Evolutionary conservation across 1,140 invertebrate species (phyloP), one percentile per base, ranked within the genome.

Genomic region (Bombus pyrosoma): DNA sequence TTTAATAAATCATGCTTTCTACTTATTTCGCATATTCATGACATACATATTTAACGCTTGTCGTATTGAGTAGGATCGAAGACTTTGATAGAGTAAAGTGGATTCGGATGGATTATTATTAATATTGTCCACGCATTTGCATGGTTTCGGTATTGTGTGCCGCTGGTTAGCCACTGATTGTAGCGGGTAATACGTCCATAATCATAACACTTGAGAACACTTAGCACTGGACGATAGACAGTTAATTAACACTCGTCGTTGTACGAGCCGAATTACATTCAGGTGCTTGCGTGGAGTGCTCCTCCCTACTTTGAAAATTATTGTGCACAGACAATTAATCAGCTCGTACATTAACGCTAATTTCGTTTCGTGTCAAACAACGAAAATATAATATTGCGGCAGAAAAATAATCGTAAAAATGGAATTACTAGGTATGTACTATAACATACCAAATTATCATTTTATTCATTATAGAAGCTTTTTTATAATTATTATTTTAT

Each of bases 241-340:
- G 74, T 87, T 87, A 64, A 83, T 83, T 86, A 87, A 83, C 74
- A 77, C 78, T 78, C 72, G 59, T 81, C 34, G 10, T 18, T 59
- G 34, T 28, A 34, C 39, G n/a, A 76, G 57, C 12, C 34, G 53
- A 62, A 32, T 74, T 78, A 64, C 43, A 75, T n/a, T 76, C 78
- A 6, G 18, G 37, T 8, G 37, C n/a, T 4, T 28, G 34, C 12
- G 37, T 28, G 25, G 47, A 53, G 41, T 53, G 73, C 37, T 3
- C 13, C 25, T 13, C 6, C 28, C 18, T 57, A 34, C 28, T 69
- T 78, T 12, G 37, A 78, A 81, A 78, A 78, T 69, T n/a, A 69
- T 57, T 34, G 3, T 28, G 22, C 34, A 6, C 25, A 18, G 43
- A 28, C 53, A 53, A 32, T 78, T 71, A 71, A 34, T 69, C 34